Evolutionary conservation across 2,113 vertebrate genomes (phyloP), one percentile per base, ranked within the genome.

Genomic region (Lampris megalopsis): DNA sequence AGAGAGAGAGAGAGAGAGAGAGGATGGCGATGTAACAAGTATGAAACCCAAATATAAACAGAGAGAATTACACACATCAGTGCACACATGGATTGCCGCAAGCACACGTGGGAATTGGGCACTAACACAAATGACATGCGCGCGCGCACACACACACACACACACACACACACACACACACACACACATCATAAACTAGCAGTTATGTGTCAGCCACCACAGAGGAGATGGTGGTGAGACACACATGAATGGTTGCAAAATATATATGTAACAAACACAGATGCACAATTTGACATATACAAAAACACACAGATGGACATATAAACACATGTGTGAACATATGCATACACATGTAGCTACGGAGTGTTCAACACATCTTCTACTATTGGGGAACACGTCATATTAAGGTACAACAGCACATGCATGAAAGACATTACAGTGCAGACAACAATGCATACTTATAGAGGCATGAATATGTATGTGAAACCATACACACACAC

Each of bases 11-110:
- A 47, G 37, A 11, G 24, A 45, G 54, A 48, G 40, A 65, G 1
- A 53, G 42, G 11, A 37, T 9, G 61, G 67, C 13, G 68, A 68
- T 43, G 56, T 73, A 65, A 61, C 7, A 11, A 78, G 64, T 75
- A 73, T 54, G 37, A 71, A 75, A 77, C 63, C 67, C 63, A 45
- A 48, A 73, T 81, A 78, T 70, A 58, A 75, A 62, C 9, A 63
- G 48, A 24, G 66, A 73, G 45, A 62, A 81, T 74, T 72, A 82
- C 66, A 86, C 73, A 68, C 68, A 73, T 53, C 36, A 43, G 11
- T 65, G 76, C 78, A 86, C 72, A 72, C 40, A 75, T 80, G 71
- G 62, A 80, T 64, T 24, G 24, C 64, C 24, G 54, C 11, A 24
- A n/a, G 2, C 47, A 54, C 68, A 49, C 42, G n/a, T 52, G 41